Base-by-base conservation (phyloP, 2,888 invertebrate species). In the Nymphalis c-album region DNA sequence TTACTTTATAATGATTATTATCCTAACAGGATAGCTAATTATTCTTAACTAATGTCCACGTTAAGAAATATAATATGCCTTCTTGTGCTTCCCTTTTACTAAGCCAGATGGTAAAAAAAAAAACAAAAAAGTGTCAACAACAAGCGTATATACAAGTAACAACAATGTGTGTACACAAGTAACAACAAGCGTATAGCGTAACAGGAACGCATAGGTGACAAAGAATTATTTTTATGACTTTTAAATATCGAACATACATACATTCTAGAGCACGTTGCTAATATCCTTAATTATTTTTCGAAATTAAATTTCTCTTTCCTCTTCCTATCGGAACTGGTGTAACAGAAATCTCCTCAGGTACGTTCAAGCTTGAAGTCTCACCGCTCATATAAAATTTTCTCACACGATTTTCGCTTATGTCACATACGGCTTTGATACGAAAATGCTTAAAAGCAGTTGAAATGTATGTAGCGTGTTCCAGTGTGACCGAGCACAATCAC, bases 271-370 rank as follows among this genome's bases (percentile, higher is more conserved):
- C 70, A 72, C 74, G 69, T 73, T 61, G n/a, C 58, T 13, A 45
- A 63, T 65, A 64, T 62, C 72, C 71, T 69, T 69, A 68, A 71
- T 73, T 71, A 60, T 72, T 74, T 72, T 65, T 73, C 69, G 72
- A 81, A 80, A 86, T 85, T 84, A 83, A 87, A 85, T 74, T 76
- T 81, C 78, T 85, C 77, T 91, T 88, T 87, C 86, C 85, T 86
- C 84, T 86, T 82, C 88, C 84, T 83, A 85, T 86, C 84, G 91
- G 91, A 88, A 85, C 90, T 87, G 90, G 85, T 88, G 85, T 86
- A 83, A 85, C 90, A 91, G 92, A 92, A 91, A 91, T 83, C 89
- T 92, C 75, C 85, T 92, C 87, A 92, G 92, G 91, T 92, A 92
- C 82, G 91, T 92, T 86, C 79, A 81, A 80, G 90, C 89, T 91